Base-by-base conservation (phyloP, 2,888 invertebrate genomes). In the Altica lythri region DNA sequence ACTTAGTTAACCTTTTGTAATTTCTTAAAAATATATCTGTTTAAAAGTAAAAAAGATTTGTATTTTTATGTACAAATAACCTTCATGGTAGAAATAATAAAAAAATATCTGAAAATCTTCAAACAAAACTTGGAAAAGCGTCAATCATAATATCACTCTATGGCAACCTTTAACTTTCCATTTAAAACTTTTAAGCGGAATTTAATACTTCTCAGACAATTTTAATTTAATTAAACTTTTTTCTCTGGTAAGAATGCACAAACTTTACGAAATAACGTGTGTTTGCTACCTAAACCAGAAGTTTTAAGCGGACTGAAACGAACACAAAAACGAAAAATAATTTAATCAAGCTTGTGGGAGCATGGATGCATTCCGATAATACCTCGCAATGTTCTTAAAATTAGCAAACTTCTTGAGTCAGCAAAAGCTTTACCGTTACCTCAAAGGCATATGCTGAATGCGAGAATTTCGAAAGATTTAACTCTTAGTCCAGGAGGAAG, bases 341-440 rank as follows among this genome's bases (percentile, higher is more conserved):
- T 53, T 48, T 37, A 53, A 53, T 53, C 53, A 53, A 53, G 43
- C 53, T 42, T 29, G 18, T 13, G 18, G 35, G 9, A 25, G 12
- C 13, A 18, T n/a, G 19, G 27, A 22, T 29, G 51, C 44, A 44
- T 51, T 43, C 35, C 37, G 44, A 35, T 29, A 43, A 45, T 53
- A 30, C 35, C 27, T 35, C 29, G 27, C 37, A 48, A 44, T 42
- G 43, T 50, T 38, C 55, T 53, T 53, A 17, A 59, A 55, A 55
- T 53, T 53, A 55, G 43, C 37, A 59, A 59, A 62, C 56, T 59
- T 59, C 53, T 43, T 48, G 57, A 63, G 58, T n/a, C n/a, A n/a
- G n/a, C n/a, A 63, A 61, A 61, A 58, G 53, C 45, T 6, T 47
- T 60, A 63, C 55, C 61, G 55, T 54, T 57, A 55, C 59, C 59